These are phyloP conservation scores for Drosophila ezoana DNA, from an alignment of 2,888 invertebrate genomes.

Conservation along the genomic window DNA sequence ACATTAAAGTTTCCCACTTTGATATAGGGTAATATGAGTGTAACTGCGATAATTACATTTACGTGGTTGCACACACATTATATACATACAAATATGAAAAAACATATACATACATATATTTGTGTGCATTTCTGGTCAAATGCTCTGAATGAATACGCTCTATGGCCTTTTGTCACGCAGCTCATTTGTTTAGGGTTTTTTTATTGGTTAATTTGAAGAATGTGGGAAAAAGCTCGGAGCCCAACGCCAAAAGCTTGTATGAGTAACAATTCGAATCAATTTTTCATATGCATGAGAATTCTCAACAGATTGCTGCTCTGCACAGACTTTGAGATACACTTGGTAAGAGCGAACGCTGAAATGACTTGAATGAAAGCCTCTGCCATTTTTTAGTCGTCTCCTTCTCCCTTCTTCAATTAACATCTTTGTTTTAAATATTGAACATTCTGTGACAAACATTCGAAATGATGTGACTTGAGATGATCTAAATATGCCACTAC, in stretches of 20 bases:
- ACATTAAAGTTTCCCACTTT: neutral
- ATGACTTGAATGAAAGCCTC: neutral
- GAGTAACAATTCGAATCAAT: slow-evolving; percentile 14
- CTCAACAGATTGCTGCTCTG: neutral
- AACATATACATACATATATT: neutral
- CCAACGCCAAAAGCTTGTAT: slow-evolving; percentile 14
- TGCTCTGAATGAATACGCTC: slow-evolving; percentile 4
- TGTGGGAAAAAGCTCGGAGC: slow-evolving; percentile 42
- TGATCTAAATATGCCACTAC: no score
- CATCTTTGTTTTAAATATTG: no score
- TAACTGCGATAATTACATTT: no score
- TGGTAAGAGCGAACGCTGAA: no score
- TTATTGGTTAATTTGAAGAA: neutral
- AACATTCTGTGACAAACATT: no score
- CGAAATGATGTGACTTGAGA: no score
- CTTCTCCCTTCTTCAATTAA: no score
- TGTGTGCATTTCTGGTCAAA: neutral
- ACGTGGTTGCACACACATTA: no score
- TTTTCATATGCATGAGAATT: neutral
- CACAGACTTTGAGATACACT: neutral
- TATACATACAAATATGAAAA: no score
- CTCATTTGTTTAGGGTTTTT: slow-evolving; percentile 8
- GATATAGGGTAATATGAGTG: neutral
- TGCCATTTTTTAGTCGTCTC: neutral
- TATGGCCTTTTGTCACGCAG: slow-evolving; percentile 21